Base-by-base conservation (phyloP, 2,888 invertebrate species). In the Cyclophora albipunctata region DNA sequence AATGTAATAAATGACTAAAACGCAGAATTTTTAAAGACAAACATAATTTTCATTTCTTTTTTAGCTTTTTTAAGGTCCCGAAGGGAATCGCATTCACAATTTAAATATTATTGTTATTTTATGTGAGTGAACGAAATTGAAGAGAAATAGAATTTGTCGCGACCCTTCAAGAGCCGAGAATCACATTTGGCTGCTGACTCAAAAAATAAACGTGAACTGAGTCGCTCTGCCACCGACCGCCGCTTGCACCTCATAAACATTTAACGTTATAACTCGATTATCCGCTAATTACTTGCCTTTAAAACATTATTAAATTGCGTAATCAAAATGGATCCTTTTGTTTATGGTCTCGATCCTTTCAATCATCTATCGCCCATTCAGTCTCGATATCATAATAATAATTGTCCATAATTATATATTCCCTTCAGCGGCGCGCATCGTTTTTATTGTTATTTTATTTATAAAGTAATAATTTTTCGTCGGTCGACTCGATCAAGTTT, bases 381-480 rank as follows among this genome's bases (percentile, higher is more conserved):
- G 84, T 81, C 81, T 83, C 80, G 81, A 75, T 82, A 86, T 87
- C 84, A 86, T 84, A 87, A 85, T 84, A 87, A 85, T 88, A 88
- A 88, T 88, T 88, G 87, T 84, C 84, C 88, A 85, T 88, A 88
- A 88, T 88, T 88, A 88, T 81, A 88, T 84, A 86, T 85, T 84
- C 86, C 82, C 84, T 81, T 81, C 81, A 81, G 79, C 79, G 71
- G 67, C 72, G 78, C 80, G 81, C 85, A 82, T 86, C 87, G 72
- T 78, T 88, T 87, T 88, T 88, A 88, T 88, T 88, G 87, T 86
- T 88, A 88, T 88, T 88, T 88, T 88, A 88, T 88, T 88, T 88
- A 88, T 87, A 87, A 87, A 85, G 84, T 87, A 83, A 84, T 86
- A 85, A 84, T 86, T 86, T 85, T 83, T 83, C 80, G 73, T 78